Conservation (phyloP, 2,797 vertebrate species). For the Chrysocyon brachyurus region DNA sequence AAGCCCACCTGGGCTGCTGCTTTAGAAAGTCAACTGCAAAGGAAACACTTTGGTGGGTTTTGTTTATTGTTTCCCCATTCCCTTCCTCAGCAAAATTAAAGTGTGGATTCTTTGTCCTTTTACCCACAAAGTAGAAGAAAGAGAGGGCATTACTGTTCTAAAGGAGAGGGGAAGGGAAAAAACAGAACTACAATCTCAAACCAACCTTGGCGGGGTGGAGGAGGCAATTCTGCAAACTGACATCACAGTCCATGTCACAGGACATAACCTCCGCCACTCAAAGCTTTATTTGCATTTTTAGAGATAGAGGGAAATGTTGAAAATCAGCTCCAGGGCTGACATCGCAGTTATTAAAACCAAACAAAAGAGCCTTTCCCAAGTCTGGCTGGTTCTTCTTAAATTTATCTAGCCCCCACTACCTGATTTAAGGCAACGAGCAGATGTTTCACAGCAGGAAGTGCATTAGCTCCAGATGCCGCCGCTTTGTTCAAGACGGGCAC, state of each 20-base stretch:
- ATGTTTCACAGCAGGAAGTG: slow-evolving; percentile 74
- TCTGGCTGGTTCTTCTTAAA: slow-evolving; percentile 59
- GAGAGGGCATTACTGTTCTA: neutral
- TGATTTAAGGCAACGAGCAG: slow-evolving; percentile 73
- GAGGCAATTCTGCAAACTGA: neutral
- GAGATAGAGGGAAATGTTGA: slow-evolving; percentile 30
- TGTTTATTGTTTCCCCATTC: neutral
- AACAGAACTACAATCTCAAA: neutral
- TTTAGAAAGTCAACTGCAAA: neutral
- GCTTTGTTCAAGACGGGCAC: slow-evolving; percentile 51
- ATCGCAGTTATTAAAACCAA: slow-evolving; percentile 64
- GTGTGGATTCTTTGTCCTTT: neutral
- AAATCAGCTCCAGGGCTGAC: slow-evolving; percentile 47
- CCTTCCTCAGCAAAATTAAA: neutral
- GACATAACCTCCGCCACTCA: slow-evolving; percentile 46
- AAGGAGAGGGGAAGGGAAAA: neutral
- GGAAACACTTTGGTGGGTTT: neutral
- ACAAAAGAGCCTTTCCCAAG: slow-evolving; percentile 59
- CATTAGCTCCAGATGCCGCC: slow-evolving; percentile 72
- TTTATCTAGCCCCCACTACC: slow-evolving; percentile 49
- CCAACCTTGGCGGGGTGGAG: neutral
- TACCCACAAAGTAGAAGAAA: neutral
- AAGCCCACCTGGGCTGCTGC: neutral
- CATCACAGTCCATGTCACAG: neutral
- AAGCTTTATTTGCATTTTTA: slow-evolving; percentile 63